Percentiles rank a stretch among this genome's conserved stretches.
Conservation (phyloP, 2,888 invertebrate species). For the Raillietiella orientalis region DNA sequence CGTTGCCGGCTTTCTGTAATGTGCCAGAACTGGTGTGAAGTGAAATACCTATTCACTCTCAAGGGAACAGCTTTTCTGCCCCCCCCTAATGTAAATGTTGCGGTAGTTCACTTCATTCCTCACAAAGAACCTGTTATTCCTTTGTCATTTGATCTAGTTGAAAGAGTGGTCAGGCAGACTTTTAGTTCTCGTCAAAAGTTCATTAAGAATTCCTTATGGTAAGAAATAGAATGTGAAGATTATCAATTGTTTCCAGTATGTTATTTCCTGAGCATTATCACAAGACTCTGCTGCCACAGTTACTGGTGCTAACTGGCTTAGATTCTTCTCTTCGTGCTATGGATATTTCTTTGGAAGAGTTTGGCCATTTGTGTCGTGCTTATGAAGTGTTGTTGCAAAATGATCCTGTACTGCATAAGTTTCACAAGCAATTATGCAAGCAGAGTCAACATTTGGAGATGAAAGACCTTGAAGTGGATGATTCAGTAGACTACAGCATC, state of each 20-base stretch:
- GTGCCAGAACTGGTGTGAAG: slow-evolving; percentile 69
- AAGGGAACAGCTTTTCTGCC: slow-evolving; percentile 72
- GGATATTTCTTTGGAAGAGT: slow-evolving; percentile 41
- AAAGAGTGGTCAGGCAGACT: slow-evolving; percentile 54
- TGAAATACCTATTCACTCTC: slow-evolving; percentile 50
- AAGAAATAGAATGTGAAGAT: slow-evolving; percentile 11
- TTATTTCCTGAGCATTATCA: slow-evolving; percentile 7
- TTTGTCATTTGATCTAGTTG: slow-evolving; percentile 48
- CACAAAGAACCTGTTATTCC: slow-evolving; percentile 31
- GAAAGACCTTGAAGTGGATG: not conserved
- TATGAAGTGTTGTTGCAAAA: slow-evolving; percentile 19
- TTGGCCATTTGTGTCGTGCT: slow-evolving; percentile 34
- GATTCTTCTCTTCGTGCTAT: slow-evolving; percentile 31
- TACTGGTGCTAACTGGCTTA: slow-evolving; percentile 35
- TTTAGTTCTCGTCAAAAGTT: slow-evolving; percentile 69
- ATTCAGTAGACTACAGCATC: too few species aligned
- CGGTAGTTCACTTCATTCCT: slow-evolving; percentile 63
- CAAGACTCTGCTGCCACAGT: slow-evolving; percentile 38
- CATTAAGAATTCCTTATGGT: too few species aligned
- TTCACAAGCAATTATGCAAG: too few species aligned
- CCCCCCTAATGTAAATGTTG: slow-evolving; percentile 83
- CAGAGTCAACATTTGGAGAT: not conserved
- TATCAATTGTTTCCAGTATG: slow-evolving; percentile 2
- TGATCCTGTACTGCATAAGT: not conserved
- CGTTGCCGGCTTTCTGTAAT: slow-evolving; percentile 72